Conservation (phyloP, 2,888 invertebrate species). For the Piscicola geometra region DNA sequence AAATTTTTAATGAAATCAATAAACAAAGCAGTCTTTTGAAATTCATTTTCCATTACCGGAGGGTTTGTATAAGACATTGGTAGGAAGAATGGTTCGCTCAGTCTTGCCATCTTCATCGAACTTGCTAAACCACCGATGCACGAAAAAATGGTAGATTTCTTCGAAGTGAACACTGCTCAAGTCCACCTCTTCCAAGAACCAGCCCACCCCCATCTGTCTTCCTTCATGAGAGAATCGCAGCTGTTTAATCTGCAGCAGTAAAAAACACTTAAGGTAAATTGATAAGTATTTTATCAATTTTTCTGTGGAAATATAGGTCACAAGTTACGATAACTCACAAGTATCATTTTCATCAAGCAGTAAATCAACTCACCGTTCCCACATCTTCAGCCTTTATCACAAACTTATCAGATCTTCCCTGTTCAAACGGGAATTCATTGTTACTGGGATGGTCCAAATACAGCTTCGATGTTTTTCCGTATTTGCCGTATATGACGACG, state of each 20-base stretch:
- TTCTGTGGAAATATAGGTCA: no score
- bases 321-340: no score
- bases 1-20: no score
- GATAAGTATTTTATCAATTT: no score
- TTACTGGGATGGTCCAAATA: constrained; percentile 1
- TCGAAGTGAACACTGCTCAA: constrained; percentile 19
- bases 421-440: constrained; percentile 23
- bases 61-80: neutral
- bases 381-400: constrained; percentile 15
- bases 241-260: constrained; percentile 28
- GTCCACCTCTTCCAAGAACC: constrained; percentile 28
- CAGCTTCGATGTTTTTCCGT: constrained; percentile 26
- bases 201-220: constrained; percentile 24
- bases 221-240: constrained; percentile 22
- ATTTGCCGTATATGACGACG: constrained; percentile 30
- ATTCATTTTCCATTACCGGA: no score
- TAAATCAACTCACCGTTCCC: constrained; percentile 14
- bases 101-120: constrained; percentile 10
- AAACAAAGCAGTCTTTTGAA: no score
- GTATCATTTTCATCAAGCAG: no score
- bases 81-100: neutral
- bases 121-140: neutral
- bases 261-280: no score
- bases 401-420: constrained; percentile 28
- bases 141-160: constrained; percentile 23